A percentile compares a stretch with the other conserved stretches of the same genome.
These are phyloP conservation scores for Hydropsyche betteni DNA, from an alignment of 2,888 invertebrate species.

Conservation along the genomic window DNA sequence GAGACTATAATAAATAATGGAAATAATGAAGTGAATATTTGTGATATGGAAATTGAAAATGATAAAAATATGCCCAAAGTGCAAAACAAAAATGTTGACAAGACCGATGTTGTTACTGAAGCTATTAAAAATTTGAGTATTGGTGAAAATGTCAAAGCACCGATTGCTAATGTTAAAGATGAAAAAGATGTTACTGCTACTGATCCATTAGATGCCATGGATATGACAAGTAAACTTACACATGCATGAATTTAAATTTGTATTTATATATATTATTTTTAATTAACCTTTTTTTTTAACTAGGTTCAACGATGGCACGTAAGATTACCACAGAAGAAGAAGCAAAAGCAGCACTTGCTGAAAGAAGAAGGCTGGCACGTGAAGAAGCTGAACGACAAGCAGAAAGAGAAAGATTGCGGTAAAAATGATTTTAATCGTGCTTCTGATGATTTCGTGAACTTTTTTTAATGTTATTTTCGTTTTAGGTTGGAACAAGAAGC, in stretches of 20 bases:
- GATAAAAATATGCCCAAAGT: constrained; percentile 41
- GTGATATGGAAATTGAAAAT: too few relatives aligned
- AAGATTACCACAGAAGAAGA: constrained; percentile 90
- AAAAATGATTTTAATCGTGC: background rate
- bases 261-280: constrained; percentile 26
- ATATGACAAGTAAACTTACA: constrained; percentile 66
- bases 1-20: constrained; percentile 33
- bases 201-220: constrained; percentile 62
- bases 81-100: constrained; percentile 53
- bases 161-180: constrained; percentile 55
- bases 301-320: constrained; percentile 74
- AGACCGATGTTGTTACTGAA: constrained; percentile 56
- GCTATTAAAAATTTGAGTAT: constrained; percentile 56
- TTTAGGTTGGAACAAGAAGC: constrained; percentile 69
- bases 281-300: constrained; percentile 55
- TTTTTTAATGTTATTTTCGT: constrained; percentile 37
- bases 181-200: constrained; percentile 57
- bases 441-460: background rate
- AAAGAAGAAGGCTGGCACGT: constrained; percentile 84
- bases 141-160: constrained; percentile 55
- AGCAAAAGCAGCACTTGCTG: constrained; percentile 93
- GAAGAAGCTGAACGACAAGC: constrained; percentile 93
- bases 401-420: constrained; percentile 77
- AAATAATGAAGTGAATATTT: constrained; percentile 51
- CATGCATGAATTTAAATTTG: background rate